phyloP scores from a whole-genome alignment of 2,113 vertebrate species.

The Cryptotis parvus region DNA sequence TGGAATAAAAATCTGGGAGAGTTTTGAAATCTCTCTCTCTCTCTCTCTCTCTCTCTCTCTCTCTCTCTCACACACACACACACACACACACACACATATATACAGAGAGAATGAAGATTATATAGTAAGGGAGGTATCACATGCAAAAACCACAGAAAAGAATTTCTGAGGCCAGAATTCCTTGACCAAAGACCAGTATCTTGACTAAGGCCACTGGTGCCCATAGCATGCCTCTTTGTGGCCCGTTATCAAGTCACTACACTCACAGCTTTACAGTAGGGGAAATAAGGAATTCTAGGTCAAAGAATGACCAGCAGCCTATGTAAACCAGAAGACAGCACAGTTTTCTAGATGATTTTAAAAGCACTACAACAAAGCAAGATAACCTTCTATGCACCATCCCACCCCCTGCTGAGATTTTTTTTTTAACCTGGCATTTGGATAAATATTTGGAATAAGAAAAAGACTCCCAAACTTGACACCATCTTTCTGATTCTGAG shows the following conservation, averaged over 20 bases:
- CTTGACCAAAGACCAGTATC: neutral
- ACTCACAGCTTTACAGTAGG: neutral
- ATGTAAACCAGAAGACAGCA: neutral
- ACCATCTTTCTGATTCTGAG: neutral
- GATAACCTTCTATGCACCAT: slow-evolving; percentile 2
- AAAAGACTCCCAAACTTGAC: neutral
- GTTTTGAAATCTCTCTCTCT: too few relatives aligned
- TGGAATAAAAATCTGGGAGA: neutral
- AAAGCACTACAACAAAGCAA: neutral
- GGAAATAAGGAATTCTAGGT: slow-evolving; percentile 2
- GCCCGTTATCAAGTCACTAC: neutral
- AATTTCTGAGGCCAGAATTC: neutral
- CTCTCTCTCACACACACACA: too few relatives aligned
- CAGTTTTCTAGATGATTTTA: neutral
- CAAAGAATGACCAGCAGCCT: neutral
- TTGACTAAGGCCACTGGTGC: neutral
- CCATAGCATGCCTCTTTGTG: fast-evolving
- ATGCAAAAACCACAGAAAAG: neutral
- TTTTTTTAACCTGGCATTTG: neutral
- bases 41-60: too few relatives aligned
- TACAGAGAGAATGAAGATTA: neutral
- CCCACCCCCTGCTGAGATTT: neutral
- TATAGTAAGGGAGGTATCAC: neutral
- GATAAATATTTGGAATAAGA: neutral
- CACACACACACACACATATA: neutral